Evolutionary conservation across 2,888 invertebrate species (phyloP), one percentile per base, ranked within the genome.

Genomic region (Philaethria dido): DNA sequence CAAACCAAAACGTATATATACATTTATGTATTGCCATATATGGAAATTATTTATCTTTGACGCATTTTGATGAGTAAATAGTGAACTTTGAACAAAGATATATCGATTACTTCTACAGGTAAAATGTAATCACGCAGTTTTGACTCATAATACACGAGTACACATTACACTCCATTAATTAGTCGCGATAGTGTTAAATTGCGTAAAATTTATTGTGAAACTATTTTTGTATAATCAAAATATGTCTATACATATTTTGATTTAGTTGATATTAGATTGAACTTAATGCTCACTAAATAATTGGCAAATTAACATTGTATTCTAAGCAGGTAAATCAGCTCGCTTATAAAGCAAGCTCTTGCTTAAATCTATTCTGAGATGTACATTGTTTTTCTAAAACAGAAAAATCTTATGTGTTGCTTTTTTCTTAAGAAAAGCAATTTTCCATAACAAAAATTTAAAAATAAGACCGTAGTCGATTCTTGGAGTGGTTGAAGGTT

Each of bases 101-200:
- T 64, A 68, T 62, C 39, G 18, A 33, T 13, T 18, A 39, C 29
- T 59, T 25, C 61, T n/a, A 65, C 78, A 81, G 80, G 78, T 69
- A 63, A 57, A 66, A 55, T 64, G 69, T 72, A 69, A 69, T 69
- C 67, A 60, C 45, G 44, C 42, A 44, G 42, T 59, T 42, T 57
- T 66, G 70, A 66, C 70, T 70, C 20, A 71, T 69, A 57, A n/a
- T n/a, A n/a, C n/a, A n/a, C n/a, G n/a, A n/a, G n/a, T 57, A 55
- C 42, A 20, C 50, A n/a, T 47, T 64, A 36, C 52, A 62, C 62
- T 62, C 54, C 69, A 47, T 64, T 54, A 65, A 54, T 45, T 54
- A 65, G 48, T 45, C 59, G 45, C 44, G 67, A 70, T 69, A 71
- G 36, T 54, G 55, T 47, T 39, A 47, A 64, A 62, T 71, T 71